These are phyloP conservation scores for Pelosia muscerda DNA, from an alignment of 2,888 invertebrate species.

Conservation along the genomic window DNA sequence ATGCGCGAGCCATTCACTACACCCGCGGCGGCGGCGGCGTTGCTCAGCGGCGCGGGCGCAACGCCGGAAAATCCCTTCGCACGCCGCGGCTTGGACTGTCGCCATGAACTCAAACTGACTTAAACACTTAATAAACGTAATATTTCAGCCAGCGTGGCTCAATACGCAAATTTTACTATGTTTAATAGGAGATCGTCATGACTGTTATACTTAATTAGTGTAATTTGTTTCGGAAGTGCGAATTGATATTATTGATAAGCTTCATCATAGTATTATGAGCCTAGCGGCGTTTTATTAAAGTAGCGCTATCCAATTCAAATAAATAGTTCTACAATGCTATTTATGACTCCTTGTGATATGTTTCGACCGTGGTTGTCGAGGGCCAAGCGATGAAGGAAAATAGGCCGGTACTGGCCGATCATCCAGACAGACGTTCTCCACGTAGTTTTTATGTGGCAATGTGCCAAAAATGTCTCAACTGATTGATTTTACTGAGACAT, in stretches of 20 bases:
- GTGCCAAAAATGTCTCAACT: conserved; percentile 63
- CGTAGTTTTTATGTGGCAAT: conserved; percentile 63
- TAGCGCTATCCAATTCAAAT: conserved; percentile 20
- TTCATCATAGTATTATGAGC: not conserved
- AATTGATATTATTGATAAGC: not conserved
- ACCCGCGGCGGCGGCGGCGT: conserved; percentile 18
- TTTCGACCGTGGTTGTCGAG: conserved; percentile 36
- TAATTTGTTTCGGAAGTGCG: conserved; percentile 12
- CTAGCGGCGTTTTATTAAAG: conserved; percentile 14
- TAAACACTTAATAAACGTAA: conserved; percentile 15
- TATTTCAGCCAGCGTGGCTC: not conserved
- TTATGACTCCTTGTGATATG: conserved; percentile 40
- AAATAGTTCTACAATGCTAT: conserved; percentile 30
- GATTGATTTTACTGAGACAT: conserved; percentile 67
- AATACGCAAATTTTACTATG: not conserved
- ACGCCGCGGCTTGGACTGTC: conserved; percentile 18
- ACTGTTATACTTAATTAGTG: not conserved
- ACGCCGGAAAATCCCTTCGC: conserved; percentile 28
- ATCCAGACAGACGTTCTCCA: conserved; percentile 43
- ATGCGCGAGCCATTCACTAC: conserved; percentile 46
- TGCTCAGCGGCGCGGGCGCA: conserved; percentile 11
- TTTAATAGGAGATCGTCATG: not conserved
- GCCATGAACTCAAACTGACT: conserved; percentile 32
- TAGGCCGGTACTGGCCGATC: conserved; percentile 37
- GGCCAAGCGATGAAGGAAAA: conserved; percentile 41